Base-by-base conservation (phyloP, 1,140 invertebrate genomes). In the Centruroides sculpturatus region DNA sequence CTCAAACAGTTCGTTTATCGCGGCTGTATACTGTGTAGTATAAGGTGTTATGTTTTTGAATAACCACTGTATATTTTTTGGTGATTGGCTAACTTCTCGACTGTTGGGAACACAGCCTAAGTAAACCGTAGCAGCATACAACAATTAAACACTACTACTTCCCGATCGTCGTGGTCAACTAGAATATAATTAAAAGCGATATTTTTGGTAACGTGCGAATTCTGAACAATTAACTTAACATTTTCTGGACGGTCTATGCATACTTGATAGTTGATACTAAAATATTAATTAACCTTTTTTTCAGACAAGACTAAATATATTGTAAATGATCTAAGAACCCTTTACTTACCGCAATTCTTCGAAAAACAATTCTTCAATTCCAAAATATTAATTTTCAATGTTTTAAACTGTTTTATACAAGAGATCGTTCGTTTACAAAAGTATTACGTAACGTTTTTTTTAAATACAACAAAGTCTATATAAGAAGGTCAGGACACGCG, bases 121-220 rank as follows among this genome's bases (percentile, higher is more conserved):
- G 77, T 60, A 96, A 77, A 47, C 90, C 89, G 72, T 95, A 95
- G 91, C 66, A 96, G 76, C 89, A 94, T 95, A 8, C 85, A 83
- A 59, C 91, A 82, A 74, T 95, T 96, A 72, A 91, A 95, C 67
- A 89, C 79, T 48, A 95, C 86, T 56, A 95, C 91, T 71, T 94
- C 91, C 69, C 92, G 88, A 74, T 96, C 92, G 67, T 95, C 91
- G 71, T 95, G 91, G 76, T 96, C 92, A 60, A 91, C 91, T 88
- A 95, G 75, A 73, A 96, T 95, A 73, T 96, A 96, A 75, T 94
- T 96, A 78, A 94, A 95, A 66, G 89, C 90, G 73, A 96, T 92
- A 71, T 96, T 93, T 74, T 90, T 94, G 61, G 79, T 87, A 65
- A 90, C 86, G 71, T 84, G 82, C 64, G 81, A 83, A 75, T 90